Conservation (phyloP, 2,797 vertebrate genomes). For the Varecia variegata region DNA sequence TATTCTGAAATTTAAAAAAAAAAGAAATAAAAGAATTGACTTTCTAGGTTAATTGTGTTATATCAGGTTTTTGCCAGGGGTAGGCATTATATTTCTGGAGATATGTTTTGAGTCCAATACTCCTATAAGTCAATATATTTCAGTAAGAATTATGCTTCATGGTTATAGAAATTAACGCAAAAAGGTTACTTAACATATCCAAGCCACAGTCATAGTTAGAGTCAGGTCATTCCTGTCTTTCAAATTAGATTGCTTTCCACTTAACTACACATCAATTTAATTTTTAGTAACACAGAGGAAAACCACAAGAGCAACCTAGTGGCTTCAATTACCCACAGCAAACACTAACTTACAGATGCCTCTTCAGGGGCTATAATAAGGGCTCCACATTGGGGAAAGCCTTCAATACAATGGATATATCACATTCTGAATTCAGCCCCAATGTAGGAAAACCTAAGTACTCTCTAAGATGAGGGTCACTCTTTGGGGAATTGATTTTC, state of each 20-base stretch:
- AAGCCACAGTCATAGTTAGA: neutral
- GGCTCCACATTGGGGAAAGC: neutral
- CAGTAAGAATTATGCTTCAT: constrained; percentile 21
- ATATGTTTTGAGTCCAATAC: neutral
- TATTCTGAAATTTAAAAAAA: too few relatives aligned
- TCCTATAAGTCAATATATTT: neutral
- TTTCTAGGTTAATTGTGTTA: neutral
- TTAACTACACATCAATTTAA: constrained; percentile 61
- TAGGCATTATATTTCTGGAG: neutral
- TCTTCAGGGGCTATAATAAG: neutral
- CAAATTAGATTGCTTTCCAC: constrained; percentile 51
- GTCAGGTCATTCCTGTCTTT: constrained; percentile 33
- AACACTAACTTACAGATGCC: neutral
- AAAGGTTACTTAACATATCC: constrained; percentile 1
- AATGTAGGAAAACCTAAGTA: neutral
- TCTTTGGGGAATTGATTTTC: neutral
- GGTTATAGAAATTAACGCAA: constrained; percentile 23
- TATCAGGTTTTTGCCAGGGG: neutral
- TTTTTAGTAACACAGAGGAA: constrained; percentile 54
- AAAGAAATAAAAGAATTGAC: neutral
- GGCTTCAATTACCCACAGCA: constrained; percentile 37
- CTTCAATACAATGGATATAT: neutral
- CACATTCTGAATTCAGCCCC: neutral
- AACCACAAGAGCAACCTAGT: constrained; percentile 21
- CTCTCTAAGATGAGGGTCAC: neutral